Percentiles rank a stretch among this genome's conserved stretches.
Conservation (phyloP, 2,113 vertebrate genomes). For the Lasiurus cinereus region DNA sequence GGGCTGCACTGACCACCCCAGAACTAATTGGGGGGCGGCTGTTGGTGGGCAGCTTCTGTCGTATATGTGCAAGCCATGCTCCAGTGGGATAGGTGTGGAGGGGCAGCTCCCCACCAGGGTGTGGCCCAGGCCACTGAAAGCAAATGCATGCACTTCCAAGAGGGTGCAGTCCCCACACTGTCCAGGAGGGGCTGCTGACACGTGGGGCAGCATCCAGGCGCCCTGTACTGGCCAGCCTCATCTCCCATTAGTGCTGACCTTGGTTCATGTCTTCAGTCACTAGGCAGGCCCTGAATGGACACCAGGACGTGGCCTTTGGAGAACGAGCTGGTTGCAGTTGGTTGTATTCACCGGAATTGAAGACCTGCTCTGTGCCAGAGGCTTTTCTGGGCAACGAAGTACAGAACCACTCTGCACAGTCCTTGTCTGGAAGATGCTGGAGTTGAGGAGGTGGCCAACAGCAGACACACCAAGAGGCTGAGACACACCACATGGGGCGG, state of each 20-base stretch:
- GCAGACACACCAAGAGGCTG: neutral
- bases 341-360: neutral
- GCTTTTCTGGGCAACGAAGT: neutral
- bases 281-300: neutral
- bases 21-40: neutral
- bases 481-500: fast-evolving
- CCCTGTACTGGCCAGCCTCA: too few species aligned
- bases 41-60: neutral
- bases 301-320: neutral
- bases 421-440: neutral
- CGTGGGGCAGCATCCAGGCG: too few species aligned
- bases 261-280: neutral
- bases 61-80: neutral
- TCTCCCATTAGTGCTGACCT: too few species aligned
- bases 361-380: neutral
- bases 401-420: neutral
- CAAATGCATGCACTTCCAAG: neutral
- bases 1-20: neutral
- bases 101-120: neutral
- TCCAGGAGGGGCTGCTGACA: neutral
- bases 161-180: neutral
- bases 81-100: fast-evolving
- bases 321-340: neutral
- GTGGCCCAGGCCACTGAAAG: too few species aligned
- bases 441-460: neutral